These are phyloP conservation scores for Adoxophyes honmai DNA, from an alignment of 1,140 invertebrate species.

Conservation along the genomic window DNA sequence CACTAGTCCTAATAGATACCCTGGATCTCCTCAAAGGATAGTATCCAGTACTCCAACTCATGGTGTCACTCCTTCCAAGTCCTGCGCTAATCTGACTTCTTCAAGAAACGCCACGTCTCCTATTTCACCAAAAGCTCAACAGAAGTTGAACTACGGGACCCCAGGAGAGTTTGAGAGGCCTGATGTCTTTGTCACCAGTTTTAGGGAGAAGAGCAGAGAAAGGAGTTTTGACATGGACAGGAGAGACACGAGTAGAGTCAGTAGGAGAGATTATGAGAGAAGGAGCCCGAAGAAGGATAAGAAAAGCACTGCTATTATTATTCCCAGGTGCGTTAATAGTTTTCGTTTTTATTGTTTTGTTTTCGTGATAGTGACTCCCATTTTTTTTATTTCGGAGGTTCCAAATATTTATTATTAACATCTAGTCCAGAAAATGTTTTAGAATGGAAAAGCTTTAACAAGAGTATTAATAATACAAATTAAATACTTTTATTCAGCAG, in stretches of 20 bases:
- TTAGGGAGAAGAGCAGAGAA: slow-evolving; percentile 54
- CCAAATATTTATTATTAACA: no score
- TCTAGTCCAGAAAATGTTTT: no score
- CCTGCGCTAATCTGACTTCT: slow-evolving; percentile 62
- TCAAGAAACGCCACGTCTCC: slow-evolving; percentile 49
- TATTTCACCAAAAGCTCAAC: slow-evolving; percentile 75
- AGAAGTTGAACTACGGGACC: slow-evolving; percentile 77
- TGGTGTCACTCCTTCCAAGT: slow-evolving; percentile 62
- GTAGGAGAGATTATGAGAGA: slow-evolving; percentile 36
- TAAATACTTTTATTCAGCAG: no score
- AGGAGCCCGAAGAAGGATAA: slow-evolving; percentile 42
- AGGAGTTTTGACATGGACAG: slow-evolving; percentile 62
- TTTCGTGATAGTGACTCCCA: no score
- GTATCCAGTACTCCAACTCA: slow-evolving; percentile 66
- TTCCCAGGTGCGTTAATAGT: slow-evolving; percentile 55
- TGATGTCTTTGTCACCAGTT: slow-evolving; percentile 64
- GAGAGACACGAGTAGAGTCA: slow-evolving; percentile 52
- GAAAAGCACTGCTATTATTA: slow-evolving; percentile 70
- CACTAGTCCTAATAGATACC: slow-evolving; percentile 46
- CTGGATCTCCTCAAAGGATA: slow-evolving; percentile 64
- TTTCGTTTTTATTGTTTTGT: no score
- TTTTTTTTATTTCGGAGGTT: no score
- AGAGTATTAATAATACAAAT: no score
- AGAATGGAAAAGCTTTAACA: no score
- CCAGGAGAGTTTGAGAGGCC: slow-evolving; percentile 49